Base-by-base conservation (phyloP, 2,888 invertebrate species). In the Parnassius mnemosyne region DNA sequence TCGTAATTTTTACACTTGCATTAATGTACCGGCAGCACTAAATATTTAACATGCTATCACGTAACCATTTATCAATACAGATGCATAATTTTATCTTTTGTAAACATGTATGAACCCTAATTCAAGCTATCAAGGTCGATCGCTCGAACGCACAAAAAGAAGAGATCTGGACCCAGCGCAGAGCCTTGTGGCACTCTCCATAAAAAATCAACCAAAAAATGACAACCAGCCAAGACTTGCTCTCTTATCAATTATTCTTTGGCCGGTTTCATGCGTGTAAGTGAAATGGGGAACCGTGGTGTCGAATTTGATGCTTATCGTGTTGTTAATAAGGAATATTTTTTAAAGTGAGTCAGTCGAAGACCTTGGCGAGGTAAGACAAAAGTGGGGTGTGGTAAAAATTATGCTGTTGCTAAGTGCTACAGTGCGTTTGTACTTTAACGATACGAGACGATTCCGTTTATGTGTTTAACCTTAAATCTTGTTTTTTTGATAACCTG, bases 341-440 rank as follows among this genome's bases (percentile, higher is more conserved):
- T 57, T 57, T 42, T 53, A 50, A 46, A 12, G 46, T 20, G 10
- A 47, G 49, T 52, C 51, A 55, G 25, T 55, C 74, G 68, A 79
- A 84, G 73, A 80, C 79, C 78, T 80, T 75, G 71, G 73, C 71
- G 66, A 61, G 59, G 63, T 74, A 71, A 79, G 75, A 77, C 77
- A 77, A 76, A 79, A 78, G 78, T 78, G 74, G 80, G 78, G 79
- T 76, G 76, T 76, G 75, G 70, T 71, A 70, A 63, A 60, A 70
- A 66, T 69, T 71, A 69, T 68, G 75, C 80, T 78, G 84, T 84
- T 83, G 78, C 83, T 79, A 83, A 75, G 83, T 78, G 74, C 61
- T 53, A 53, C 63, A 55, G 51, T 51, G 46, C 61, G 56, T 51
- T 43, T 34, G 55, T 55, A 44, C 44, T 55, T 56, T 42, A 43